Percentiles rank a stretch among this genome's conserved stretches.
These are phyloP conservation scores for Gastrophryne carolinensis DNA, from an alignment of 2,797 vertebrate species.

Conservation along the genomic window DNA sequence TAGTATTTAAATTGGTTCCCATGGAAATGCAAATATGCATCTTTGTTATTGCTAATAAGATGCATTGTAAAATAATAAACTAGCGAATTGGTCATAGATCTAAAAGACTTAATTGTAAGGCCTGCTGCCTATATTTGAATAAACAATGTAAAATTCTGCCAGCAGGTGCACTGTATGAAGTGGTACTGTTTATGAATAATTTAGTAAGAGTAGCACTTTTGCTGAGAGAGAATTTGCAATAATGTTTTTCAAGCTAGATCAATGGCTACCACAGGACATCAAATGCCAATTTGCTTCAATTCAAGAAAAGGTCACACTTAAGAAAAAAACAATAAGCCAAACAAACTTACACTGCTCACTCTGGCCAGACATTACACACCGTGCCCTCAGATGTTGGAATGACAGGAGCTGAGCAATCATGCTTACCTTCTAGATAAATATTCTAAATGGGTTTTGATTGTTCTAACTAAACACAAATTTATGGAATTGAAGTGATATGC, in stretches of 20 bases:
- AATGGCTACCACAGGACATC: conserved; percentile 62
- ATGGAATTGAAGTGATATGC: conserved; percentile 18
- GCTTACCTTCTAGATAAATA: background rate
- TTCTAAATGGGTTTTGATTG: background rate
- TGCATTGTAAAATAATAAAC: conserved; percentile 56
- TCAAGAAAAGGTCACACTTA: conserved; percentile 61
- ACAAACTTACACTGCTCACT: conserved; percentile 54
- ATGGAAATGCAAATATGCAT: conserved; percentile 54
- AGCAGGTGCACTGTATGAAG: conserved; percentile 61
- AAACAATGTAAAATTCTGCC: conserved; percentile 58
- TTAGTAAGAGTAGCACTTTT: conserved; percentile 60
- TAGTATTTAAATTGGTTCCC: conserved; percentile 55
- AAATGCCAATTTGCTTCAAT: conserved; percentile 63
- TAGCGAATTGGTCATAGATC: conserved; percentile 56
- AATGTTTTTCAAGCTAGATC: conserved; percentile 64
- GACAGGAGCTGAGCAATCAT: background rate
- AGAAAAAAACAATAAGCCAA: conserved; percentile 53
- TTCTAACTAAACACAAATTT: background rate
- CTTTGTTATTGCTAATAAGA: conserved; percentile 55
- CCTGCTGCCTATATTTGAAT: conserved; percentile 56
- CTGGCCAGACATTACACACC: background rate
- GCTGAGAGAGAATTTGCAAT: conserved; percentile 63
- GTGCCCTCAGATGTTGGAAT: background rate
- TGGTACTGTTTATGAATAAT: conserved; percentile 65
- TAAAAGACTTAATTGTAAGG: conserved; percentile 59